Conservation (phyloP, 2,797 vertebrate species). For the Alectoris magna region DNA sequence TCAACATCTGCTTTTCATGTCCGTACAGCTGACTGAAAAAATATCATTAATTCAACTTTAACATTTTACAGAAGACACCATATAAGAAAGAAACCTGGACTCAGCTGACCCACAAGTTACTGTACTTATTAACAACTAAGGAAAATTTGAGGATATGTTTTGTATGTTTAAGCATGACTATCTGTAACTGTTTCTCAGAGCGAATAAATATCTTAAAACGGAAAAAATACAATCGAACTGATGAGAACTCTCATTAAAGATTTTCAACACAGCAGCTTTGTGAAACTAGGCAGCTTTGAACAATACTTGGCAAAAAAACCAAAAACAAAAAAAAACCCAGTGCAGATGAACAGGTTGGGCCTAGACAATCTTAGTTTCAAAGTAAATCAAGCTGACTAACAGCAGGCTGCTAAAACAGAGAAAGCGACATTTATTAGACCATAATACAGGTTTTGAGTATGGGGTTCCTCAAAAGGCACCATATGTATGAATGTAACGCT, state of each 20-base stretch:
- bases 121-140: neutral
- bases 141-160: neutral
- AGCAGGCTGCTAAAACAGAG: neutral
- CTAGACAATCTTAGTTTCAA: neutral
- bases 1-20: neutral
- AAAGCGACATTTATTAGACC: neutral
- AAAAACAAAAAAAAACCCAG: accelerated
- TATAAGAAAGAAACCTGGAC: neutral
- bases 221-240: neutral
- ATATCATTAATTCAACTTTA: neutral
- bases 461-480: neutral
- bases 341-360: neutral
- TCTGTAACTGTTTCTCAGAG: neutral
- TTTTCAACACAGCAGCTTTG: neutral
- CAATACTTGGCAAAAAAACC: neutral
- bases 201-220: neutral
- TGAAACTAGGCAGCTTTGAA: neutral
- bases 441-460: neutral
- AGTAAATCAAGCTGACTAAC: neutral
- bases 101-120: neutral
- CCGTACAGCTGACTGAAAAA: neutral
- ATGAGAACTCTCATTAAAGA: neutral
- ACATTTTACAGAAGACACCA: neutral
- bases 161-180: neutral
- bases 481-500: neutral